Evolutionary conservation across 2,797 vertebrate genomes (phyloP), one percentile per base, ranked within the genome.

Genomic region (Xenentodon cancila): DNA sequence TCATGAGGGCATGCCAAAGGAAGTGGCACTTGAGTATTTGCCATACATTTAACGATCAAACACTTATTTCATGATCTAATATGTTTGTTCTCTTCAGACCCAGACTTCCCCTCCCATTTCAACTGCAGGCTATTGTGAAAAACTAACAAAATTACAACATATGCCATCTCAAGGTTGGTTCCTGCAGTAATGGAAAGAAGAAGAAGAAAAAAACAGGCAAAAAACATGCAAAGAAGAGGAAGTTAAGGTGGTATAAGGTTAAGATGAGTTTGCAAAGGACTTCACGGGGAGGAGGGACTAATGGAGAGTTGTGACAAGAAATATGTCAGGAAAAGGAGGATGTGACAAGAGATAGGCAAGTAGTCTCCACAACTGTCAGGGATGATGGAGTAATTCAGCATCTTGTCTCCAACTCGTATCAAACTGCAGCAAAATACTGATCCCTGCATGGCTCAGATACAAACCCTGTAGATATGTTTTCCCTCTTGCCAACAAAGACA

Each of bases 301-400:
- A 44, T 51, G 42, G 53, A 74, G 53, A 75, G 53, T 17, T 47
- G 8, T 50, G 57, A 55, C 57, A 71, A 63, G 37, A 80, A 69
- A 55, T 48, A 67, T 64, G 73, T 75, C 79, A 71, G 71, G 66
- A 76, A 54, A 59, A 65, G 42, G 56, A 71, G 54, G 72, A 73
- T 65, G 58, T 77, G 71, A 76, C 64, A 52, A 37, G 27, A 85
- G 78, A 86, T 79, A 83, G 75, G 65, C 70, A 63, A 55, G 59
- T 59, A 76, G 89, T 70, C 84, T 86, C 86, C 82, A 73, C 44
- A 15, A 64, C 84, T 87, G 81, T 85, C 84, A 84, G 32, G 53
- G 25, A 76, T 84, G 84, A 88, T 79, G 60, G 75, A 89, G 73
- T 68, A 77, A 73, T 61, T 76, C 60, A 61, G 64, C 59, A 53